These are phyloP conservation scores for Drosophila rubida DNA, from an alignment of 2,888 invertebrate species.

Conservation along the genomic window DNA sequence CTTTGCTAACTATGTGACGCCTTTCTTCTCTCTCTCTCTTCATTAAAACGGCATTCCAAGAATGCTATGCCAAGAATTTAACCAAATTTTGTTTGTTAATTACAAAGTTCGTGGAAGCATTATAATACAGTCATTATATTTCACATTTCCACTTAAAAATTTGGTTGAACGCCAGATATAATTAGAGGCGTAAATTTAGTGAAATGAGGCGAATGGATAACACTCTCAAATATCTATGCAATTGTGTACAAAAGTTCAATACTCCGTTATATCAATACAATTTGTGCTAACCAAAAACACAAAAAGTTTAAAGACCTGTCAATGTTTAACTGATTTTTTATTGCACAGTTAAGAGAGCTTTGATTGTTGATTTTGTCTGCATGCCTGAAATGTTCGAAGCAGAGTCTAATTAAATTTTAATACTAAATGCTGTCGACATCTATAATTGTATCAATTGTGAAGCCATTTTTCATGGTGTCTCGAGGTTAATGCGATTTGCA, in stretches of 20 bases:
- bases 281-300: too few species aligned
- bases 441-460: neutral
- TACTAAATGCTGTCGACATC: neutral
- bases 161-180: too few species aligned
- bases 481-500: slow-evolving; percentile 56
- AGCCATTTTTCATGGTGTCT: slow-evolving; percentile 10
- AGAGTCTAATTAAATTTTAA: neutral
- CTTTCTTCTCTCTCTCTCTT: neutral
- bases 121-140: too few species aligned
- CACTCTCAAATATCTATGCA: too few species aligned
- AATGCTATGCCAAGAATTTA: neutral
- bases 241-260: too few species aligned
- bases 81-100: neutral
- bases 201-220: too few species aligned
- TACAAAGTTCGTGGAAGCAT: too few species aligned
- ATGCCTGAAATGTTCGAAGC: neutral
- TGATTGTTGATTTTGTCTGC: neutral
- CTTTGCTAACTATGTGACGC: neutral
- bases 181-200: too few species aligned
- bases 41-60: neutral
- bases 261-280: too few species aligned
- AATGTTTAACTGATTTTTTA: too few species aligned
- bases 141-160: too few species aligned
- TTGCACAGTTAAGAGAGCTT: neutral
- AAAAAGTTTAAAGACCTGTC: too few species aligned